Evolutionary conservation across 2,113 vertebrate genomes (phyloP).

Genomic region (Gavia stellata): DNA sequence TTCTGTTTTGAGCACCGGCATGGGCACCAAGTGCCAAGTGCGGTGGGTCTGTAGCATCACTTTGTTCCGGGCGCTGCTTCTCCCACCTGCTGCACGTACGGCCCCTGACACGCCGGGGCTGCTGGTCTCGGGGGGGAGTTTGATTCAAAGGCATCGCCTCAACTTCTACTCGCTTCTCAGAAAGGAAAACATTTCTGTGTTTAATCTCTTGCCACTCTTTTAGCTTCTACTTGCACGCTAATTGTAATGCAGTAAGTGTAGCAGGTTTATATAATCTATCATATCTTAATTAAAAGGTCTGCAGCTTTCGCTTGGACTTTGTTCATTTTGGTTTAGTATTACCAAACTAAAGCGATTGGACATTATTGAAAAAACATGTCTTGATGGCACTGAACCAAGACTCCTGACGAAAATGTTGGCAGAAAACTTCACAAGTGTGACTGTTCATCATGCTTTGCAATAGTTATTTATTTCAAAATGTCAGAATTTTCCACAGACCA

Average conservation of each 20-base stretch:
- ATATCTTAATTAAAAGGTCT: constrained; percentile 67
- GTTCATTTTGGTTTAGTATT: constrained; percentile 30
- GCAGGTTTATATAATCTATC: constrained; percentile 34
- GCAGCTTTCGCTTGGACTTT: constrained; percentile 48
- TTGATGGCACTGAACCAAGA: constrained; percentile 54
- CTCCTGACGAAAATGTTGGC: constrained; percentile 46
- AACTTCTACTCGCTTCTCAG: not conserved
- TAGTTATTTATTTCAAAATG: constrained; percentile 44
- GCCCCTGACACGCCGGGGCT: accelerated
- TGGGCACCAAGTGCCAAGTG: accelerated
- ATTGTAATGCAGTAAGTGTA: constrained; percentile 18
- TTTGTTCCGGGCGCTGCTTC: not conserved
- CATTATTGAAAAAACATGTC: constrained; percentile 40
- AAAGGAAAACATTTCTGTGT: not conserved
- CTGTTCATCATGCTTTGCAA: constrained; percentile 20
- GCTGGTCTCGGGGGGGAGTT: not conserved
- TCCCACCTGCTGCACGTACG: not conserved
- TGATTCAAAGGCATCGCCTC: not conserved
- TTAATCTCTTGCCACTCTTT: not conserved
- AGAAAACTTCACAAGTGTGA: constrained; percentile 28
- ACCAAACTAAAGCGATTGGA: constrained; percentile 23
- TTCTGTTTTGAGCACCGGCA: not conserved
- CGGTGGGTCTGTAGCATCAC: accelerated
- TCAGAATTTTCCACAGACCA: constrained; percentile 42
- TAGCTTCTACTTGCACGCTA: not conserved